Percentiles rank a stretch among this genome's conserved stretches.
Conservation (phyloP, 2,797 vertebrate genomes). For the Vespertilio murinus region DNA sequence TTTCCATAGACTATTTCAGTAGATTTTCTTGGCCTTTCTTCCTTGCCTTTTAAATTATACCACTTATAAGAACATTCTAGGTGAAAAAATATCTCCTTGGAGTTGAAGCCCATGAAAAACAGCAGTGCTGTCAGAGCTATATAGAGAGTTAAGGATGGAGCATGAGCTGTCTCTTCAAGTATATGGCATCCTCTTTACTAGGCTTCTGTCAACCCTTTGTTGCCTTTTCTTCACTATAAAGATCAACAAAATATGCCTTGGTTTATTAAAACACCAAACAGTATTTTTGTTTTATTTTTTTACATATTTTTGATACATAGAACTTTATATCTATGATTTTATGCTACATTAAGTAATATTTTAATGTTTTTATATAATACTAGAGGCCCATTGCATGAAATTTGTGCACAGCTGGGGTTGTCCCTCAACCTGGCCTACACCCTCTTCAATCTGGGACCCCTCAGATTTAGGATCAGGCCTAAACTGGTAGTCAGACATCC, state of each 20-base stretch:
- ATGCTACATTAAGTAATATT: neutral
- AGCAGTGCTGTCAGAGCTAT: neutral
- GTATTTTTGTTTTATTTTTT: constrained; percentile 1
- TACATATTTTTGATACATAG: neutral
- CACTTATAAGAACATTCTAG: neutral
- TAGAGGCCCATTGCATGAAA: too few relatives aligned
- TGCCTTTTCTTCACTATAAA: neutral
- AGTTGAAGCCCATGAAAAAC: neutral
- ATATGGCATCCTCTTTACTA: neutral
- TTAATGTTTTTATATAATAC: neutral
- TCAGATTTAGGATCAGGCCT: too few relatives aligned
- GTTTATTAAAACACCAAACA: neutral
- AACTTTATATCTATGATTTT: neutral
- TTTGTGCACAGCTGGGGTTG: too few relatives aligned
- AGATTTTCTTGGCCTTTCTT: neutral
- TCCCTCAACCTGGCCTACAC: too few relatives aligned
- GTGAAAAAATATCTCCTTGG: neutral
- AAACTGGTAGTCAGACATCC: too few relatives aligned
- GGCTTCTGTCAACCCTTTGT: too few relatives aligned
- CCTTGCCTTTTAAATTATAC: neutral
- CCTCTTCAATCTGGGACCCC: too few relatives aligned
- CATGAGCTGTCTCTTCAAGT: neutral
- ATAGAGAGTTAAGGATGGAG: neutral
- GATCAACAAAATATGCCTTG: neutral
- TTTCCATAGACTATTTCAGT: neutral